These are phyloP conservation scores for Gadopsis bispinosus DNA, from an alignment of 2,797 vertebrate species.

Conservation along the genomic window DNA sequence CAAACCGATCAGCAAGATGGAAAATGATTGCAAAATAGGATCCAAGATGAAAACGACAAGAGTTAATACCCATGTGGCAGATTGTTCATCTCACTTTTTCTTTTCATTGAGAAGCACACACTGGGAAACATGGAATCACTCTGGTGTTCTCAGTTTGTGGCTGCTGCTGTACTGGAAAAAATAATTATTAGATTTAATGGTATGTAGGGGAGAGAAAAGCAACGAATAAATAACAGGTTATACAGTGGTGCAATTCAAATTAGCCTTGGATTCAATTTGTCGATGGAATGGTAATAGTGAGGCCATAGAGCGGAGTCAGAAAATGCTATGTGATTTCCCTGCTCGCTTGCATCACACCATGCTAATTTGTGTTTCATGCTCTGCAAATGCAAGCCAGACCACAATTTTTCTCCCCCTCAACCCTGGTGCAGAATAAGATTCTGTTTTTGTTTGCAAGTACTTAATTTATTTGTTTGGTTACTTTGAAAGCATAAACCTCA, in stretches of 20 bases:
- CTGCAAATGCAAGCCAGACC: slow-evolving; percentile 70
- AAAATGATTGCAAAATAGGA: slow-evolving; percentile 28
- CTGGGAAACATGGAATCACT: slow-evolving; percentile 59
- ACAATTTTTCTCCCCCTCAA: slow-evolving; percentile 51
- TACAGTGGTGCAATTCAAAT: slow-evolving; percentile 86
- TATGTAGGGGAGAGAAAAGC: slow-evolving; percentile 79
- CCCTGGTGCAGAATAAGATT: slow-evolving; percentile 44
- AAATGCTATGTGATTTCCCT: slow-evolving; percentile 77
- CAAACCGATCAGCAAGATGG: slow-evolving; percentile 27
- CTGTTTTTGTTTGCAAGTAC: slow-evolving; percentile 29
- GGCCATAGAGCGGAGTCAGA: slow-evolving; percentile 74
- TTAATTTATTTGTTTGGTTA: slow-evolving; percentile 40
- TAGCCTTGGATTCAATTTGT: slow-evolving; percentile 84
- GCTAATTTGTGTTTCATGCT: slow-evolving; percentile 82
- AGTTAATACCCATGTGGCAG: slow-evolving; percentile 54
- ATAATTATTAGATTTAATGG: slow-evolving; percentile 85
- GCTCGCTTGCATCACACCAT: slow-evolving; percentile 73
- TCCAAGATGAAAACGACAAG: slow-evolving; percentile 15
- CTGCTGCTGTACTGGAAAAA: slow-evolving; percentile 60
- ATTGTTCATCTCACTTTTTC: slow-evolving; percentile 54
- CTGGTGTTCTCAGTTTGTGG: slow-evolving; percentile 59
- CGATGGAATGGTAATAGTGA: slow-evolving; percentile 79
- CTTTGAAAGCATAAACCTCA: slow-evolving; percentile 58
- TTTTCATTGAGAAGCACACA: slow-evolving; percentile 41
- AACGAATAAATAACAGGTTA: slow-evolving; percentile 88